A percentile compares a stretch with the other conserved stretches of the same genome.
Evolutionary conservation across 2,797 vertebrate genomes (phyloP).

Genomic region (Liparis tanakae): DNA sequence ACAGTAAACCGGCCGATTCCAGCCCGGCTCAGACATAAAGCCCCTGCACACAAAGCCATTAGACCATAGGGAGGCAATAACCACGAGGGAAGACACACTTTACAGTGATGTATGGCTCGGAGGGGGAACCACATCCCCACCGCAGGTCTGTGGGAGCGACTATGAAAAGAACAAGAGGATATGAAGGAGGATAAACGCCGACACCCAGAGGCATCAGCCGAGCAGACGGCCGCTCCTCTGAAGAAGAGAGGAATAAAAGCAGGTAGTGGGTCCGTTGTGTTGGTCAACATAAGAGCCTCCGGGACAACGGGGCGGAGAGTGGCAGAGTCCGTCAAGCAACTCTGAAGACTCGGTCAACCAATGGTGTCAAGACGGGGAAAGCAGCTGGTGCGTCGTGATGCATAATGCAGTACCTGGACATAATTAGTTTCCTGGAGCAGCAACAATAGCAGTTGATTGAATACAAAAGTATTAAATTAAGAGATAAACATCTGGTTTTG

Average conservation of each 20-base stretch:
- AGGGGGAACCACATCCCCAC: conserved; percentile 35
- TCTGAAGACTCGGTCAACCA: conserved; percentile 29
- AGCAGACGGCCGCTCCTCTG: conserved; percentile 12
- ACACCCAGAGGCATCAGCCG: conserved; percentile 48
- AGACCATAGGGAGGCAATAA: conserved; percentile 67
- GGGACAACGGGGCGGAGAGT: conserved; percentile 40
- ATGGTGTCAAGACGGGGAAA: conserved; percentile 8
- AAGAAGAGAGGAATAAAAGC: conserved; percentile 36
- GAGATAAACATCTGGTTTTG: background rate
- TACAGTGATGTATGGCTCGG: conserved; percentile 52
- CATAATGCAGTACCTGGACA: background rate
- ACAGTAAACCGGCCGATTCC: conserved; percentile 65
- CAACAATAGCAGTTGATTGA: background rate
- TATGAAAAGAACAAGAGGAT: conserved; percentile 24
- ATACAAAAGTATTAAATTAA: background rate
- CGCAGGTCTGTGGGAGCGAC: background rate
- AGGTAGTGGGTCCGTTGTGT: conserved; percentile 53
- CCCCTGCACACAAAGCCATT: conserved; percentile 55
- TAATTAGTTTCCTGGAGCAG: background rate
- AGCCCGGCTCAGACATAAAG: conserved; percentile 64
- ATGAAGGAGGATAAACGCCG: conserved; percentile 37
- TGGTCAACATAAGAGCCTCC: conserved; percentile 49
- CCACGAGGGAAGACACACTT: conserved; percentile 59
- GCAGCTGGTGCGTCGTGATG: background rate
- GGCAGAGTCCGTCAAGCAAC: conserved; percentile 41